Evolutionary conservation across 2,113 vertebrate genomes (phyloP), one percentile per base, ranked within the genome.

Genomic region (Pionites leucogaster): DNA sequence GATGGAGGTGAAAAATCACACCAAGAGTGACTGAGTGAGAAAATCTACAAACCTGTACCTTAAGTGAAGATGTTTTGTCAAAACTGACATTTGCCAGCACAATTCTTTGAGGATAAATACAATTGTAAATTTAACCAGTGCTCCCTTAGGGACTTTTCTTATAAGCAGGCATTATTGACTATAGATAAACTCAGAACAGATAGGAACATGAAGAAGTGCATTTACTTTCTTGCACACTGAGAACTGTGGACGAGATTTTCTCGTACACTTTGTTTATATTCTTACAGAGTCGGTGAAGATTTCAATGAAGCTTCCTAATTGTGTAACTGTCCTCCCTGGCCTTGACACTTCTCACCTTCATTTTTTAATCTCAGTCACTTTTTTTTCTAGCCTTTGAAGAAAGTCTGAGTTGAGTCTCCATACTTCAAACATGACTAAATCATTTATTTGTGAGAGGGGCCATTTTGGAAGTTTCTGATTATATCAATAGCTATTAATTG

Each of bases 1-100:
- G 94, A 81, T 83, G 52, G 69, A 91, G 86, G 74, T 94, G 93
- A 87, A 96, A 96, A 95, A 91, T 85, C 70, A 27, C 78, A 76
- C 75, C 29, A 68, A 41, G 62, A 72, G 64, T 79, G 74, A 68
- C 83, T 86, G 82, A 70, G 29, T 47, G 62, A 86, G 69, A 89
- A 92, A 89, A 90, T 88, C 79, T 90, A 67, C 81, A 75, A 92
- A 92, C 70, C 67, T 72, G 4, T 90, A 67, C 53, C 62, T 59
- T 89, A 91, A 87, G 62, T 95, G 81, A 87, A 67, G 89, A 49
- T 86, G 33, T 95, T 88, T 93, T 90, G 70, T 95, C 86, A 91
- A 91, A 95, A 85, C 87, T 85, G 78, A 72, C 70, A 39, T 87
- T 92, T 82, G 27, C 47, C 81, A 78, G 53, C 57, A 37, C 49